A percentile compares a stretch with the other conserved stretches of the same genome.
Conservation (phyloP, 1,140 invertebrate species). For the Chelonus insularis region DNA sequence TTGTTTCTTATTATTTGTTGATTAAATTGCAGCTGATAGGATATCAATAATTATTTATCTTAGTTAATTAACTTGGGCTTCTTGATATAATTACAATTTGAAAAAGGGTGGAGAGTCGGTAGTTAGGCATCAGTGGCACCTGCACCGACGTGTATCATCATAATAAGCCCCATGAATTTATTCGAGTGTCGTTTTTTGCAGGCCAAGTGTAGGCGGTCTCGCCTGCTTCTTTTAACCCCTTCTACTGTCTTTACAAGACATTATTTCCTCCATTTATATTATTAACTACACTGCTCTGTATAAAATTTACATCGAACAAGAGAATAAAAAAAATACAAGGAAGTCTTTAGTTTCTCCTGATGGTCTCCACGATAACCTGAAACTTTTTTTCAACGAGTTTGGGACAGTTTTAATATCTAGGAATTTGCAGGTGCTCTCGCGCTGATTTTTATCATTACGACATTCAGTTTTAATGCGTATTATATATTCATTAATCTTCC, state of each 20-base stretch:
- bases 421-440: not conserved
- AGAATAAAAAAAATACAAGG: not conserved
- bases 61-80: conserved; percentile 28
- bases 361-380: not conserved
- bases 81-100: conserved; percentile 10
- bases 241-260: too few relatives aligned
- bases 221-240: too few relatives aligned
- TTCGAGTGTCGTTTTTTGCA: conserved; percentile 15
- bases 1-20: too few relatives aligned
- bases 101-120: conserved; percentile 7
- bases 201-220: conserved; percentile 17
- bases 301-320: not conserved
- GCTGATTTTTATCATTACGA: not conserved
- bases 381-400: not conserved
- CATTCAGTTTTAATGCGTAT: not conserved
- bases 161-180: conserved; percentile 11
- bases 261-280: too few relatives aligned
- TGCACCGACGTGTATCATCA: conserved; percentile 1
- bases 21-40: conserved; percentile 7
- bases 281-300: too few relatives aligned
- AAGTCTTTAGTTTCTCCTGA: not conserved
- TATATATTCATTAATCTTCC: not conserved
- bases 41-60: conserved; percentile 31
- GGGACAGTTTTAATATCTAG: not conserved
- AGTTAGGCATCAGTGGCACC: conserved; percentile 19